Percentiles rank a stretch among this genome's conserved stretches.
Evolutionary conservation across 2,888 invertebrate species (phyloP).

Genomic region (Melieria omissa): DNA sequence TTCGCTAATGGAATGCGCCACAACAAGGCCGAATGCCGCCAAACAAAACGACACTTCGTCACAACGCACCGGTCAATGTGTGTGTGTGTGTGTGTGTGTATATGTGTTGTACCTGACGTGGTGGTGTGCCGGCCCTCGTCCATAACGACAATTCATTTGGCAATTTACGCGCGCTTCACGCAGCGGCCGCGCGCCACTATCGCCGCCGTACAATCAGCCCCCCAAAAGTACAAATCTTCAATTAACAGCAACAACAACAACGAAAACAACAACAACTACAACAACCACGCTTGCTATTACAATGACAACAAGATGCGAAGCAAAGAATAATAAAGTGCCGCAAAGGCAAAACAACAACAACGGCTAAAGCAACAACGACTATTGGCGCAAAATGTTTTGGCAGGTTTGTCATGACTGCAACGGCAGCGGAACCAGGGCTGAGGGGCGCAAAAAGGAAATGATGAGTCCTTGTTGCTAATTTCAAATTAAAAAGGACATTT

Average conservation of each 20-base stretch:
- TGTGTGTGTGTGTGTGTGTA: too few relatives aligned
- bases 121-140: too few relatives aligned
- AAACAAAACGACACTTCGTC: too few relatives aligned
- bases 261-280: not conserved
- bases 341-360: not conserved
- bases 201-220: too few relatives aligned
- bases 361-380: constrained; percentile 1
- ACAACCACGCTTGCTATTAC: not conserved
- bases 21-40: too few relatives aligned
- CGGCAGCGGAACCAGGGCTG: not conserved
- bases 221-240: too few relatives aligned
- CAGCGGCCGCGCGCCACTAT: too few relatives aligned
- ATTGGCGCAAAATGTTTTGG: constrained; percentile 25
- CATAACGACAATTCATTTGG: too few relatives aligned
- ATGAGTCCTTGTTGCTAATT: constrained; percentile 22
- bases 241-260: not conserved
- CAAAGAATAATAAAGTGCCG: not conserved
- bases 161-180: too few relatives aligned
- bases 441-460: constrained; percentile 1
- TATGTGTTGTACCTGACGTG: too few relatives aligned
- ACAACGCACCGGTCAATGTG: too few relatives aligned
- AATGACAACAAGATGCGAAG: not conserved
- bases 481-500: constrained; percentile 36
- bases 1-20: constrained; percentile 10
- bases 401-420: constrained; percentile 24